Base-by-base conservation (phyloP, 2,797 vertebrate genomes). In the Scomberomorus guttatus region DNA sequence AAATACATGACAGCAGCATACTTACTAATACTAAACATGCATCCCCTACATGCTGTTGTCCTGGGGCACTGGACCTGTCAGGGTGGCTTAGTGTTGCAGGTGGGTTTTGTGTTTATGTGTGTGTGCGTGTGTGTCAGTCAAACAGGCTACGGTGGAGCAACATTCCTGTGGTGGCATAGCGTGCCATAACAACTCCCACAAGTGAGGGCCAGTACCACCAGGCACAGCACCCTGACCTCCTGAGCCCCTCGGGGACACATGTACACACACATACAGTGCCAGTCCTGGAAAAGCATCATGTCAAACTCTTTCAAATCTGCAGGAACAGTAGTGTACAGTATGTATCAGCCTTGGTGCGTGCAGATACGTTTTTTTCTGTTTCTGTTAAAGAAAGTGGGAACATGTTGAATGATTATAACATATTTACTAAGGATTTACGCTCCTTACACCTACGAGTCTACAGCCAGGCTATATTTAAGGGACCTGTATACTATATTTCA, bases 61-160 rank as follows among this genome's bases (percentile, higher is more conserved):
- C 72, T 65, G 37, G 65, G 82, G 83, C 29, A 68, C 54, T 82
- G 64, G 63, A 44, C 25, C 74, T 90, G 87, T 89, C 89, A 91
- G 59, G 55, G 60, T 27, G 20, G 58, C 75, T 91, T 83, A 86
- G 78, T 62, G 69, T 81, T 52, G 24, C 52, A 71, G 66, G 60
- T 75, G 75, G 58, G 18, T 32, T 42, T 22, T 24, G 51, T 24
- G n/a, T 75, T 12, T n/a, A n/a, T 27, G 17, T 56, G n/a, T 29
- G 9, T 20, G 34, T 62, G 8, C 29, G 32, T 42, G 65, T 50
- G 59, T 74, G 64, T 60, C 71, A 75, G 69, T 87, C 85, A 67
- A 61, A 81, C 17, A 58, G 60, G 78, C 65, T 71, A 73, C 75
- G 65, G 29, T 61, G 34, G 48, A 77, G 62, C 77, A 24, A 46